Percentiles rank a stretch among this genome's conserved stretches.
Conservation (phyloP, 2,797 vertebrate species). For the Phataginus tricuspis region DNA sequence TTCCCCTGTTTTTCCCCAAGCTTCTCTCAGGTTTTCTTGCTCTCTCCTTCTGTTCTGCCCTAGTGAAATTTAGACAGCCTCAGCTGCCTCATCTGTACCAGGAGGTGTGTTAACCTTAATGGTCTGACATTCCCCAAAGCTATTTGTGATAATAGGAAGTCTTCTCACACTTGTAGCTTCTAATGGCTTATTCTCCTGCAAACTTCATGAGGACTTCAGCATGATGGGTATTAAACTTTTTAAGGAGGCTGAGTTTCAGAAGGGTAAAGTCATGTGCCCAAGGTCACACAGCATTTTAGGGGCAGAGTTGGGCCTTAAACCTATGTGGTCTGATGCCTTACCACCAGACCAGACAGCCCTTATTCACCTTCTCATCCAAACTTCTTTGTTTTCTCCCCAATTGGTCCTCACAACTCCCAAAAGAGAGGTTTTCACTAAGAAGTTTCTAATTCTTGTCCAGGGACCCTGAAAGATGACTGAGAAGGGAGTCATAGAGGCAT, state of each 20-base stretch:
- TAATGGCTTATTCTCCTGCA: background rate
- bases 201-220: background rate
- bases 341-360: background rate
- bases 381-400: background rate
- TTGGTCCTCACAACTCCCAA: background rate
- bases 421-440: background rate
- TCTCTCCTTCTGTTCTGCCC: background rate
- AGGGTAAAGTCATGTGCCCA: background rate
- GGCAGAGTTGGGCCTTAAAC: conserved; percentile 10
- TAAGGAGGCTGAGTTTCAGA: conserved; percentile 33
- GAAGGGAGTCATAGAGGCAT: background rate
- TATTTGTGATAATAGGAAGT: background rate
- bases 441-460: conserved; percentile 20
- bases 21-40: background rate
- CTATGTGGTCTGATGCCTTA: background rate
- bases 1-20: background rate
- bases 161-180: background rate
- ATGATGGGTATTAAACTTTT: background rate
- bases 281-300: background rate
- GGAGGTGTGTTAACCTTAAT: background rate
- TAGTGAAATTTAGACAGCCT: conserved; percentile 26
- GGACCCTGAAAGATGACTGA: background rate
- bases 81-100: background rate
- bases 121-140: conserved; percentile 14
- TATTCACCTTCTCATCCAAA: conserved; percentile 4